Conservation (phyloP, 2,888 invertebrate genomes). For the Orthonychiurus folsomi region DNA sequence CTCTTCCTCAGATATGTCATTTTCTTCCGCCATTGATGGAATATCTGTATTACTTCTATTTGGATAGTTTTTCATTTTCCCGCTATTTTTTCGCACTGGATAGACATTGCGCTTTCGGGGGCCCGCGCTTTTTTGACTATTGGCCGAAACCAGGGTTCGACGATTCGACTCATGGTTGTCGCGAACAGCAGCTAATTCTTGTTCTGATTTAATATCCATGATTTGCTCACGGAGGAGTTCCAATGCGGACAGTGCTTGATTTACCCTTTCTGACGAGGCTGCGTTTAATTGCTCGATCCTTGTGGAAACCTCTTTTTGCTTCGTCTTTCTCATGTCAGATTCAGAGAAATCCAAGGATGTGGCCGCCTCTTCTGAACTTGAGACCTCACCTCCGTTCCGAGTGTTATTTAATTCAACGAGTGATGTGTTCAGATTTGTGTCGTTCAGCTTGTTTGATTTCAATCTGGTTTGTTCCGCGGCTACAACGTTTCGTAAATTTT, state of each 20-base stretch:
- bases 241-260: slow-evolving; percentile 25
- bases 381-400: slow-evolving; percentile 1
- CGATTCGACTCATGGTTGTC: no score
- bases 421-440: background rate
- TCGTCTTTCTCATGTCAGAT: background rate
- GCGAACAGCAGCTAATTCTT: no score
- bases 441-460: slow-evolving; percentile 8
- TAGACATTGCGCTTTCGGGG: slow-evolving; percentile 4
- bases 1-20: background rate
- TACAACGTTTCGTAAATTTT: slow-evolving; percentile 47
- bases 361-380: background rate
- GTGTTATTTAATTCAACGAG: background rate
- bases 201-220: slow-evolving; percentile 27
- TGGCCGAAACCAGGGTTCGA: background rate
- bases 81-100: slow-evolving; percentile 1
- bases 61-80: slow-evolving; percentile 1
- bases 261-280: slow-evolving; percentile 14
- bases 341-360: background rate
- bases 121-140: slow-evolving; percentile 9
- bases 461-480: background rate
- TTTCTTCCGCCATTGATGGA: background rate
- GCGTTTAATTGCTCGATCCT: slow-evolving; percentile 4
- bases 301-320: no score
- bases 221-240: slow-evolving; percentile 35
- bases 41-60: slow-evolving; percentile 4